phyloP scores from a whole-genome alignment of 2,113 vertebrate genomes.

The Falco punctatus region DNA sequence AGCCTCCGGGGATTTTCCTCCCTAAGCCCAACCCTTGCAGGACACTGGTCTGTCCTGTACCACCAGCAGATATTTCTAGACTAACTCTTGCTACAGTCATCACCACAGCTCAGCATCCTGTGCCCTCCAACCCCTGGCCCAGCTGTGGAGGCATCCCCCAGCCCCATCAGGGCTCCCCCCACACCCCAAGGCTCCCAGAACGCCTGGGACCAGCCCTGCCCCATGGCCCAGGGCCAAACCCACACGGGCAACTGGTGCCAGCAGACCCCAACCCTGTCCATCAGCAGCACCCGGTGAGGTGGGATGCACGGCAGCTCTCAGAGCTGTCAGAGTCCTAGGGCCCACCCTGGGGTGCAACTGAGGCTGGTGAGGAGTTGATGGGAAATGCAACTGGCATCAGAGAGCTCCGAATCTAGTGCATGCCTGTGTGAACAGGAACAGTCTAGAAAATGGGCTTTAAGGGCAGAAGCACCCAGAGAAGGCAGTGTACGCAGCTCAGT shows the following conservation, averaged over 20 bases:
- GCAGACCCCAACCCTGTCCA: neutral
- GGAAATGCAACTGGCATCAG: neutral
- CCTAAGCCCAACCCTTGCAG: neutral
- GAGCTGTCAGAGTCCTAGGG: neutral
- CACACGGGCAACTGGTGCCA: fast-evolving
- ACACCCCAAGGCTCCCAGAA: neutral
- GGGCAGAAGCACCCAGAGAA: neutral
- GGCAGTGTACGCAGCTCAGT: fast-evolving
- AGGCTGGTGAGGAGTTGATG: neutral
- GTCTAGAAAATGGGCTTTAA: neutral
- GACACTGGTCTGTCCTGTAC: neutral
- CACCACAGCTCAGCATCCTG: fast-evolving
- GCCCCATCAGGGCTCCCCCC: neutral
- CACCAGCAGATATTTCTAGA: neutral
- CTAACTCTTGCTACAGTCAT: neutral
- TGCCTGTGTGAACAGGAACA: neutral
- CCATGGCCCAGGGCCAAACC: neutral
- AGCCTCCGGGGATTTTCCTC: neutral
- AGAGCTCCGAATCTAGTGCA: neutral
- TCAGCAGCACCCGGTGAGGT: fast-evolving
- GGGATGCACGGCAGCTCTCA: neutral
- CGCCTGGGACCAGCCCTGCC: neutral
- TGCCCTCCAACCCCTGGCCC: neutral
- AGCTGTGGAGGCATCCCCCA: too few relatives aligned
- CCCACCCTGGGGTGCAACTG: neutral